Percentiles rank a stretch among this genome's conserved stretches.
Conservation (phyloP, 2,888 invertebrate species). For the Cepaea hortensis region DNA sequence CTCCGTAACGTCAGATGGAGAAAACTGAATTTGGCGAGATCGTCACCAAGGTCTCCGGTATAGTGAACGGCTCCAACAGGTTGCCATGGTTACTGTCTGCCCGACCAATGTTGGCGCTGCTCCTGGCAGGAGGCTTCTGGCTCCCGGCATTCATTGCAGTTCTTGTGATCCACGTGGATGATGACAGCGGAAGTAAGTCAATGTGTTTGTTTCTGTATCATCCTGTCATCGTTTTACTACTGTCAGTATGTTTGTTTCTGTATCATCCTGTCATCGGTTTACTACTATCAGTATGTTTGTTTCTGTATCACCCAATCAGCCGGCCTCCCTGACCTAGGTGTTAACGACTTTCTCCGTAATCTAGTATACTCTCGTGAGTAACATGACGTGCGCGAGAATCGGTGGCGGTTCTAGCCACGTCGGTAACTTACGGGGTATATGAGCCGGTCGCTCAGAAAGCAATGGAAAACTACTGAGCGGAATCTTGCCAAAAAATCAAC, state of each 20-base stretch:
- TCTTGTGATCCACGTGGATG: slow-evolving; percentile 52
- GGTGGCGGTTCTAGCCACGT: background rate
- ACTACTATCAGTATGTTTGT: background rate
- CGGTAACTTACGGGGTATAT: background rate
- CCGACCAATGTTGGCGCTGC: slow-evolving; percentile 56
- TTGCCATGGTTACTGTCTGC: slow-evolving; percentile 59
- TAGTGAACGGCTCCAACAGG: slow-evolving; percentile 51
- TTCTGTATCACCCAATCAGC: background rate
- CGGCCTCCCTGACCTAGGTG: no score
- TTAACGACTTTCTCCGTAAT: no score
- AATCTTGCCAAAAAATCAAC: no score
- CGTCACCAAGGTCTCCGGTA: slow-evolving; percentile 55
- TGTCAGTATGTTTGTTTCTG: slow-evolving; percentile 4
- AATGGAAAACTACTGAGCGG: no score
- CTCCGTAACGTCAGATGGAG: slow-evolving; percentile 56
- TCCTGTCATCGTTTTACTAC: background rate
- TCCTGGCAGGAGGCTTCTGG: slow-evolving; percentile 57
- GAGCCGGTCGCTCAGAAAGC: background rate
- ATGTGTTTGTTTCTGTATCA: background rate
- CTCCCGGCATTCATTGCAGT: slow-evolving; percentile 55
- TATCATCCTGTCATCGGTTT: background rate
- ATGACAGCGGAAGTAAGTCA: slow-evolving; percentile 52
- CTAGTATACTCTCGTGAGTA: no score
- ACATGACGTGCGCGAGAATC: no score
- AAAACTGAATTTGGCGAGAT: slow-evolving; percentile 62